phyloP scores from a whole-genome alignment of 1,140 invertebrate species.

The Apis laboriosa region DNA sequence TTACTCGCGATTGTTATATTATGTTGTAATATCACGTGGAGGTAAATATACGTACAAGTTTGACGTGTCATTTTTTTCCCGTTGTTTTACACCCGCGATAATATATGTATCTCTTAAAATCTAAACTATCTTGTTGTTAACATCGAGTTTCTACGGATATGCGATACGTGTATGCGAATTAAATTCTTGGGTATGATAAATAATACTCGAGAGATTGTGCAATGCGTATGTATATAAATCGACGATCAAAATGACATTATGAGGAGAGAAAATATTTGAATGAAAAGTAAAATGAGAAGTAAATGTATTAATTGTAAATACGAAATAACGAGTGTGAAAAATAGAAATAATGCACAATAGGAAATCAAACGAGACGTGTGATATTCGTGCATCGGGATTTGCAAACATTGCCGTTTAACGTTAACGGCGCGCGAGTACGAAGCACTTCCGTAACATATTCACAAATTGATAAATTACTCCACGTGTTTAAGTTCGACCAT shows the following conservation, averaged over 20 bases:
- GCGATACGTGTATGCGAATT: not conserved
- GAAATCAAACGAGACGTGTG: not conserved
- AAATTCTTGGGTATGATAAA: not conserved
- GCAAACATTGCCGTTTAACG: conserved; percentile 52
- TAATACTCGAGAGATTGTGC: too few species aligned
- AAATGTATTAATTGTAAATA: too few species aligned
- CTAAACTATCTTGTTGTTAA: not conserved
- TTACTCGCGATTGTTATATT: not conserved
- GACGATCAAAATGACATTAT: not conserved
- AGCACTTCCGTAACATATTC: conserved; percentile 70
- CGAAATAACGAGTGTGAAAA: too few species aligned
- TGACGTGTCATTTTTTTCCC: not conserved
- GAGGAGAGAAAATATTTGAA: too few species aligned
- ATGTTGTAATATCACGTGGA: not conserved
- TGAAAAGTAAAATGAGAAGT: too few species aligned
- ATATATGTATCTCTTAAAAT: not conserved
- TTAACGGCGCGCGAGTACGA: conserved; percentile 52
- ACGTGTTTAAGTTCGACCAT: conserved; percentile 71
- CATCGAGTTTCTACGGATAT: not conserved
- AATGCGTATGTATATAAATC: not conserved
- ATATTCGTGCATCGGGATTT: conserved; percentile 41
- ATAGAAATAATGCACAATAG: not conserved
- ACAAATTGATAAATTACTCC: conserved; percentile 70
- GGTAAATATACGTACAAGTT: not conserved
- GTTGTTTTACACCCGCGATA: not conserved